A percentile compares a stretch with the other conserved stretches of the same genome.
phyloP scores from a whole-genome alignment of 2,113 vertebrate species.

The Odocoileus hemionus region DNA sequence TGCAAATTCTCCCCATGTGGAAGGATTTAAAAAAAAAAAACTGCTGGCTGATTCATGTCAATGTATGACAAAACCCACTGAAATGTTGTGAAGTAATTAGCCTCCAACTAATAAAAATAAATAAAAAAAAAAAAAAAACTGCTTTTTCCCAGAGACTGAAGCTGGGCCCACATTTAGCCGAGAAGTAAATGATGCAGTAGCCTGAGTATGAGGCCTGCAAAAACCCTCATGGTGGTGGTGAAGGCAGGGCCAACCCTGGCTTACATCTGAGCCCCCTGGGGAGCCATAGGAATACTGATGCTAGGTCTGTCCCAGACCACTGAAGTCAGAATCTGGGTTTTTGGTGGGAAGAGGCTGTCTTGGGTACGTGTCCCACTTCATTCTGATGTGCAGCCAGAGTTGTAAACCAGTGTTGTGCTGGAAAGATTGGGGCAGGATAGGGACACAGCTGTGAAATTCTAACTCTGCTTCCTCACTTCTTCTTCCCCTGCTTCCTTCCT shows the following conservation, averaged over 20 bases:
- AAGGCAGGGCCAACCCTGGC: background rate
- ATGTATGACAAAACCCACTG: too few species aligned
- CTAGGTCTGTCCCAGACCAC: background rate
- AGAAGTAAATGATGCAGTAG: conserved; percentile 42
- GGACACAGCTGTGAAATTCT: background rate
- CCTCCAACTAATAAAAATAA: too few species aligned
- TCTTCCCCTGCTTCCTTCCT: background rate
- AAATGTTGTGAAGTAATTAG: too few species aligned
- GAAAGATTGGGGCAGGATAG: background rate
- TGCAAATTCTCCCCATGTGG: background rate
- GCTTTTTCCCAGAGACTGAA: background rate
- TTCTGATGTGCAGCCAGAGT: background rate
- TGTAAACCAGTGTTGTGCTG: background rate
- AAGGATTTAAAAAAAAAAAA: conserved; percentile 47
- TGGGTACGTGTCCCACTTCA: background rate
- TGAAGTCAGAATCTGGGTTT: background rate
- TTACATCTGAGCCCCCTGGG: background rate
- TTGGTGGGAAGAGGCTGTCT: background rate
- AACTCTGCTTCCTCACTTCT: background rate
- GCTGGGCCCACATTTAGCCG: background rate
- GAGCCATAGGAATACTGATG: background rate
- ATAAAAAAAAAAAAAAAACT: background rate
- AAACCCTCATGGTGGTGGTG: accelerated
- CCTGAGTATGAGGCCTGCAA: background rate
- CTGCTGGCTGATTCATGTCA: background rate